Base-by-base conservation (phyloP, 2,888 invertebrate genomes). In the Ectemnius cavifrons region DNA sequence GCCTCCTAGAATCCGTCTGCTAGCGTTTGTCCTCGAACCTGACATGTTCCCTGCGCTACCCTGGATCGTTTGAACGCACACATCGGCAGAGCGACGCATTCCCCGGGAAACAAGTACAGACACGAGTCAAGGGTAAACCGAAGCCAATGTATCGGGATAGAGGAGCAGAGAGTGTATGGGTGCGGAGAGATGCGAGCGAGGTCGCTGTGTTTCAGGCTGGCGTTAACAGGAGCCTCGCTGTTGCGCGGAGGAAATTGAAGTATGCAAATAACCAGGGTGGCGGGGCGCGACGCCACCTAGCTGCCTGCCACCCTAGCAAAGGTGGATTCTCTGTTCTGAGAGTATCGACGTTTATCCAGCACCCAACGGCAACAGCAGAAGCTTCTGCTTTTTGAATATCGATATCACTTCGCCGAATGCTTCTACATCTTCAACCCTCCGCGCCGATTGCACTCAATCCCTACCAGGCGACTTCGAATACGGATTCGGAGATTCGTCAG, bases 161-260 rank as follows among this genome's bases (percentile, higher is more conserved):
- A 11, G 37, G 11, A 11, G 37, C 1, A 46, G 67, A 58, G 69
- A 47, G 52, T 52, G 64, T 57, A 67, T 65, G 23, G 23, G 23
- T 23, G 2, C 2, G 23, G 23, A 23, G 23, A 23, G 23, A 23
- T 23, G 23, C 57, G 49, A 57, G 58, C 59, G 61, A 59, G 62
- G 56, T 28, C 56, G 56, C 49, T 69, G 73, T 80, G 77, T 78
- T 68, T 74, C 69, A 77, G 70, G 72, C 69, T 60, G 71, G 65
- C 74, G 82, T 78, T 80, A 82, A 78, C 80, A 74, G 66, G 76
- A 82, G 65, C 80, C 71, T 75, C 79, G 79, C 14, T 16, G 84
- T 85, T 84, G 84, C 84, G 83, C 83, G 80, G 83, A 85, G 84
- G 87, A 87, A 87, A 87, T 87, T 87, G 87, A 87, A 87, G 87